phyloP scores from a whole-genome alignment of 2,888 invertebrate genomes.

The Athalia circularis region DNA sequence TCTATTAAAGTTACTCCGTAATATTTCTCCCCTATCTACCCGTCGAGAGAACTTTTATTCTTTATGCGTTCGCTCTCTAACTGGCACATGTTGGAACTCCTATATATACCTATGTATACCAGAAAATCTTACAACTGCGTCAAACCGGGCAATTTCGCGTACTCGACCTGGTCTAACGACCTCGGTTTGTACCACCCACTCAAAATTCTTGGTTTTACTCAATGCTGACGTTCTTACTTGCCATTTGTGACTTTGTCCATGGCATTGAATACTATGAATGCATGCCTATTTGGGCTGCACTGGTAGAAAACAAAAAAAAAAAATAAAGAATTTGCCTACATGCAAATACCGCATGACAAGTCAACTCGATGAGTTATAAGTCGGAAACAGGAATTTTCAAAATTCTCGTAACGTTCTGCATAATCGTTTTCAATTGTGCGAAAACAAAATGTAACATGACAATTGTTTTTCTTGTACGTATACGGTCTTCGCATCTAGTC shows the following conservation, averaged over 20 bases:
- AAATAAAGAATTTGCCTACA: too few species aligned
- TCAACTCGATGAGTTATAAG: too few species aligned
- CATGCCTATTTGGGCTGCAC: too few species aligned
- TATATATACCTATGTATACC: not conserved
- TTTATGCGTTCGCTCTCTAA: slow-evolving; percentile 31
- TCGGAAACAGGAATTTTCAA: too few species aligned
- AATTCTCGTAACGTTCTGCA: too few species aligned
- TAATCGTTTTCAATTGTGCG: too few species aligned
- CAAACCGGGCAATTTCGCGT: slow-evolving; percentile 27
- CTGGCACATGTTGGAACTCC: slow-evolving; percentile 12
- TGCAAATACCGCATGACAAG: too few species aligned
- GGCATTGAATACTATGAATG: too few species aligned
- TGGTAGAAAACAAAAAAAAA: too few species aligned
- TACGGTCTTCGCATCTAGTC: too few species aligned
- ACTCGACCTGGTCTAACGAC: slow-evolving; percentile 29
- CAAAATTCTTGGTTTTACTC: slow-evolving; percentile 32
- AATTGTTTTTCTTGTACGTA: too few species aligned
- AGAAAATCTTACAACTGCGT: slow-evolving; percentile 22
- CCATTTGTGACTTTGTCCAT: not conserved
- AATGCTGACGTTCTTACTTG: slow-evolving; percentile 33
- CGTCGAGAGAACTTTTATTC: slow-evolving; percentile 39
- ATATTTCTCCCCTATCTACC: slow-evolving; percentile 42
- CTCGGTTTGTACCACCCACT: not conserved
- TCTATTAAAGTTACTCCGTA: slow-evolving; percentile 41
- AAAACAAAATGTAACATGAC: not conserved